Evolutionary conservation across 2,113 vertebrate genomes (phyloP).

Genomic region (Speoplatyrhinus poulsoni): DNA sequence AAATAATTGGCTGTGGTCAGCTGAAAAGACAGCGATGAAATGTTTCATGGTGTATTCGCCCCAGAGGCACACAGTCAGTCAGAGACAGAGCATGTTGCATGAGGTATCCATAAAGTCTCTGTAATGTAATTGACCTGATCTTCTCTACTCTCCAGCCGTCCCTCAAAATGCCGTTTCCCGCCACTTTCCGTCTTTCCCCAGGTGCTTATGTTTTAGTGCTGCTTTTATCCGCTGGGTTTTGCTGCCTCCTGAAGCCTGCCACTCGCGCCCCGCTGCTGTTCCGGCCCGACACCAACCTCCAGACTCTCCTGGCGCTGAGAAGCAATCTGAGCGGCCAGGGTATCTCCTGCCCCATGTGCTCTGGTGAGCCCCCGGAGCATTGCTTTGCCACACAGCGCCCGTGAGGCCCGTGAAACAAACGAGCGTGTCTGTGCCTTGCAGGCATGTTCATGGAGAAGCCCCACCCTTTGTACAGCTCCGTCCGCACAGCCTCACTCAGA

Average conservation of each 20-base stretch:
- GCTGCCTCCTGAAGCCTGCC: slow-evolving; percentile 87
- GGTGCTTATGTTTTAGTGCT: slow-evolving; percentile 86
- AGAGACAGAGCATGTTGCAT: slow-evolving; percentile 12
- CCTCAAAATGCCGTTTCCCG: slow-evolving; percentile 30
- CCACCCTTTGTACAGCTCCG: slow-evolving; percentile 81
- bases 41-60: no score
- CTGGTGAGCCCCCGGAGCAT: slow-evolving; percentile 77
- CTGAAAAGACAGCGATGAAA: no score
- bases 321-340: slow-evolving; percentile 97
- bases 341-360: slow-evolving; percentile 94
- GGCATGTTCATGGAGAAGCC: slow-evolving; percentile 98
- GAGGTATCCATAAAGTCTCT: slow-evolving; percentile 33
- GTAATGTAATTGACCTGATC: slow-evolving; percentile 30
- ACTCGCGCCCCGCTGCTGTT: slow-evolving; percentile 92
- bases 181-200: slow-evolving; percentile 55
- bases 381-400: no score
- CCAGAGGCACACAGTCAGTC: no score
- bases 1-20: no score
- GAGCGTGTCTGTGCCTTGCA: slow-evolving; percentile 49
- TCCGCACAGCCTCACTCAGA: slow-evolving; percentile 77
- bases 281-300: slow-evolving; percentile 92
- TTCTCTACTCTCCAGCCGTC: slow-evolving; percentile 12
- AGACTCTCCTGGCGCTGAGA: slow-evolving; percentile 91
- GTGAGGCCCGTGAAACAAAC: background rate
- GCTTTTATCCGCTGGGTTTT: slow-evolving; percentile 86